Percentiles rank a stretch among this genome's conserved stretches.
These are phyloP conservation scores for Siphamia tubifer DNA, from an alignment of 2,113 vertebrate genomes.

Conservation along the genomic window DNA sequence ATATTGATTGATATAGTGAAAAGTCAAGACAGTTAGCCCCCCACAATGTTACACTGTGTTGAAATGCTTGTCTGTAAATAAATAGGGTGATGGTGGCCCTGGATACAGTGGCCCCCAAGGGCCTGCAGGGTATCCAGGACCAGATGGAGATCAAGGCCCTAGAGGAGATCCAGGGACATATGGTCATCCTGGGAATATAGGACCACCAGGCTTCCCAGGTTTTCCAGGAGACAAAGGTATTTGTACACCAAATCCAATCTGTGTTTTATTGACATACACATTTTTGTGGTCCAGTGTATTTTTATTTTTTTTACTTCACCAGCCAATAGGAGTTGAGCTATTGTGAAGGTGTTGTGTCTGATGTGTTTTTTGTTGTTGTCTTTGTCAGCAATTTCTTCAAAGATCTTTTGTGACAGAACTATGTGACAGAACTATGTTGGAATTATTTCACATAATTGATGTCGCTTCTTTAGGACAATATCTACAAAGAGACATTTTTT, in stretches of 20 bases:
- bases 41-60: background rate
- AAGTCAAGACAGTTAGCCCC: background rate
- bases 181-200: slow-evolving; percentile 69
- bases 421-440: no score
- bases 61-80: background rate
- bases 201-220: slow-evolving; percentile 68
- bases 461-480: no score
- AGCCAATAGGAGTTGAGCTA: no score
- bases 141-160: slow-evolving; percentile 57
- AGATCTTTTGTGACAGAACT: no score
- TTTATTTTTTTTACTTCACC: no score
- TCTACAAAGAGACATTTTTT: no score
- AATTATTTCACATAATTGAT: no score
- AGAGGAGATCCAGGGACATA: slow-evolving; percentile 67
- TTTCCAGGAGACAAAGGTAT: slow-evolving; percentile 53
- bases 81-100: slow-evolving; percentile 62
- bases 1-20: no score
- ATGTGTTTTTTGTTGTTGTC: no score
- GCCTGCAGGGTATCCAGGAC: slow-evolving; percentile 39
- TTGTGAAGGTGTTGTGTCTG: no score
- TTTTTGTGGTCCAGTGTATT: no score
- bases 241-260: background rate
- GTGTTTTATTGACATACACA: background rate
- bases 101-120: slow-evolving; percentile 64
- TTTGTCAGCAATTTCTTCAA: no score